Conservation (phyloP, 1,140 invertebrate species). For the Megalopta genalis region DNA sequence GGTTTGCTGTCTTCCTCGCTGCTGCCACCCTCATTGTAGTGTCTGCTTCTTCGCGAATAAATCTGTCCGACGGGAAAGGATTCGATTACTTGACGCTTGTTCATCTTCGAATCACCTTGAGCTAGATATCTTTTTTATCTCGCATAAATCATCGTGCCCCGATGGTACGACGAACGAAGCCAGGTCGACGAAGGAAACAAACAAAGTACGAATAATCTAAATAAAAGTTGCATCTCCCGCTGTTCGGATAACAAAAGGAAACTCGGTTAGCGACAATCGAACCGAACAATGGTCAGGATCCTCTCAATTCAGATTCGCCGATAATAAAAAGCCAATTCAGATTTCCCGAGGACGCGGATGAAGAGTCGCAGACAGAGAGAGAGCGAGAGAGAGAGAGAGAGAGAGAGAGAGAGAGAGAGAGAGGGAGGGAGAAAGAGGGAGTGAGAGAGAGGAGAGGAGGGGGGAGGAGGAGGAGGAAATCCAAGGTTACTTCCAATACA, state of each 20-base stretch:
- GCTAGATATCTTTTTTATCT: not conserved
- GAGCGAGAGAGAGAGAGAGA: no score
- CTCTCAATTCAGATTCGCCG: not conserved
- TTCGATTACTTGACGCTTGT: not conserved
- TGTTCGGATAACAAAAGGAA: not conserved
- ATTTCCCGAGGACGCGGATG: not conserved
- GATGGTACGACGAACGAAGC: not conserved
- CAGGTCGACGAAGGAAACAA: not conserved
- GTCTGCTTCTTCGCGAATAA: conserved; percentile 56
- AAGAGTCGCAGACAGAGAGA: not conserved
- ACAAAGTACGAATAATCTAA: not conserved
- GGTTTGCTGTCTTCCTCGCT: conserved; percentile 75
- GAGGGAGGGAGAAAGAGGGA: no score
- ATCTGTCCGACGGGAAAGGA: conserved; percentile 39
- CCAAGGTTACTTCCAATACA: not conserved
- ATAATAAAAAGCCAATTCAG: conserved; percentile 6
- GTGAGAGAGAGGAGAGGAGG: no score
- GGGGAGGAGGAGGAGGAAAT: not conserved
- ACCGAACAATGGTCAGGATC: not conserved
- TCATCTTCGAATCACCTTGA: not conserved
- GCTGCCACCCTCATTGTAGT: conserved; percentile 70
- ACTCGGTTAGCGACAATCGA: not conserved
- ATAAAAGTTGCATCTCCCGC: not conserved
- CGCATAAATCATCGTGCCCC: no score
- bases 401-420: no score